Evolutionary conservation across 2,113 vertebrate genomes (phyloP).

Genomic region (Crotalus viridis): DNA sequence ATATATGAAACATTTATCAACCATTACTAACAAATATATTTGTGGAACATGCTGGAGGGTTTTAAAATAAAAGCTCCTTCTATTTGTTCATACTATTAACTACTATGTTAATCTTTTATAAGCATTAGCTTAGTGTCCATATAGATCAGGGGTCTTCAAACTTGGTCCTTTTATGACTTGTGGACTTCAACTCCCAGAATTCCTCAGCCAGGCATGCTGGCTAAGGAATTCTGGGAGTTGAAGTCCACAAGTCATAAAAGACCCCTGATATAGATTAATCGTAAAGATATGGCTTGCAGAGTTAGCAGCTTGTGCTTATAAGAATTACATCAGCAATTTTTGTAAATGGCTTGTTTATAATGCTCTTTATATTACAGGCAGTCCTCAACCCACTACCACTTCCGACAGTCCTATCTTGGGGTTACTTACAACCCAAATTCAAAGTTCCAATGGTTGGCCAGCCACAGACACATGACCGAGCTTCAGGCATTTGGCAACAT

Average conservation of each 20-base stretch:
- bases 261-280: conserved; percentile 7
- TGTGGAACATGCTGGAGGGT: conserved; percentile 41
- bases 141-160: too few relatives aligned
- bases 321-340: not conserved
- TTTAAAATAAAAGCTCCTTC: conserved; percentile 36
- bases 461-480: too few relatives aligned
- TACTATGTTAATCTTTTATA: conserved; percentile 18
- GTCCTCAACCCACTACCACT: not conserved
- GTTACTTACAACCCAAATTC: not conserved
- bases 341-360: conserved; percentile 10
- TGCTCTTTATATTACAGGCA: conserved; percentile 1
- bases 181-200: too few relatives aligned
- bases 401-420: not conserved
- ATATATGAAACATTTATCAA: conserved; percentile 32
- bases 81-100: conserved; percentile 39
- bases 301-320: not conserved
- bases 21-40: conserved; percentile 46
- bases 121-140: not conserved
- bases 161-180: too few relatives aligned
- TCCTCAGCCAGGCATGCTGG: too few relatives aligned
- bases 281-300: not conserved
- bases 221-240: too few relatives aligned
- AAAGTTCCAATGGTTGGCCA: not conserved
- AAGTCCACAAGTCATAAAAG: too few relatives aligned
- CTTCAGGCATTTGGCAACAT: not conserved